phyloP scores from a whole-genome alignment of 2,113 vertebrate species.

The Xenopus laevis region DNA sequence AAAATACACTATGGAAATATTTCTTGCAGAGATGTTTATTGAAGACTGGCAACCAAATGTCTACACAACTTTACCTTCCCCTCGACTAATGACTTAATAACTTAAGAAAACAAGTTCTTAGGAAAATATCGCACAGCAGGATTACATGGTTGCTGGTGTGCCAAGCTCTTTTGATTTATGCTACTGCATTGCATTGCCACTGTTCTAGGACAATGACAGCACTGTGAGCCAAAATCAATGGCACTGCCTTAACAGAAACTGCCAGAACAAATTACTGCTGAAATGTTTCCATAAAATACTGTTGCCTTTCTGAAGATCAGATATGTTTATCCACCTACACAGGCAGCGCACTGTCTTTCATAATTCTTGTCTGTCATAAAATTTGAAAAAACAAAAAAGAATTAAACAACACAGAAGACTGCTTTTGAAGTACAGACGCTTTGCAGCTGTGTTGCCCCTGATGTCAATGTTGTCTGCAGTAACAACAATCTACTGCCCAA shows the following conservation, averaged over 20 bases:
- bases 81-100: slow-evolving; percentile 16
- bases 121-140: slow-evolving; percentile 2
- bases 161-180: slow-evolving; percentile 13
- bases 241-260: background rate
- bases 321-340: background rate
- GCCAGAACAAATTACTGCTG: slow-evolving; percentile 9
- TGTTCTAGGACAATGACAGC: slow-evolving; percentile 3
- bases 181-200: slow-evolving; percentile 7
- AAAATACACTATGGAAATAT: too few species aligned
- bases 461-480: too few species aligned
- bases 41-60: background rate
- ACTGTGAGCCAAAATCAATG: slow-evolving; percentile 8
- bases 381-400: background rate
- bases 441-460: background rate
- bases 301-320: background rate
- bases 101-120: background rate
- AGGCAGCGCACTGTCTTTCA: background rate
- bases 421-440: background rate
- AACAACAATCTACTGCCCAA: too few species aligned
- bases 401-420: background rate
- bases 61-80: slow-evolving; percentile 1
- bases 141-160: background rate
- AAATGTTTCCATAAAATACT: background rate
- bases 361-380: background rate
- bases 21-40: too few species aligned